These are phyloP conservation scores for Athene noctua DNA, from an alignment of 2,113 vertebrate genomes.

Conservation along the genomic window DNA sequence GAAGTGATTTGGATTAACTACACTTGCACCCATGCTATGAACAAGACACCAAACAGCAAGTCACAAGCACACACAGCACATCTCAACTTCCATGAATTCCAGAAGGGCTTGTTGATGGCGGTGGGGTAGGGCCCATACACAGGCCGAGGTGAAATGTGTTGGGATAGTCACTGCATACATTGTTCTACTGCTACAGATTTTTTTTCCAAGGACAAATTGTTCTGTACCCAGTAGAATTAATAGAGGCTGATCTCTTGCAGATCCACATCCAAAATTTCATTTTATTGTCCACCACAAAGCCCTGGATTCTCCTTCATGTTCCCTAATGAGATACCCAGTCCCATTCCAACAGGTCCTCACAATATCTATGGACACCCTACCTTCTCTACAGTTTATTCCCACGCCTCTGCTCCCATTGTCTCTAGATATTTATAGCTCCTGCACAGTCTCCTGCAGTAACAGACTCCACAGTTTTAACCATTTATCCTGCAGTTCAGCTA, in stretches of 20 bases:
- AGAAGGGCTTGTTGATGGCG: neutral
- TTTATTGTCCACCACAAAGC: neutral
- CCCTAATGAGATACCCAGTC: neutral
- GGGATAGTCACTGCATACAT: neutral
- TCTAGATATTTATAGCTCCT: neutral
- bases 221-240: neutral
- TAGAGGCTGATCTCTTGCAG: neutral
- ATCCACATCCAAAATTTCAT: neutral
- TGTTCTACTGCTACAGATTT: neutral
- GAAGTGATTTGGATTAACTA: slow-evolving; percentile 2
- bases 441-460: neutral
- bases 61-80: neutral
- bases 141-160: neutral
- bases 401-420: neutral
- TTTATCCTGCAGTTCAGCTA: neutral
- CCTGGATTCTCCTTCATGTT: neutral
- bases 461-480: neutral
- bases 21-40: neutral
- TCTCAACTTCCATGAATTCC: neutral
- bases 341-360: neutral
- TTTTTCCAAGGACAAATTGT: neutral
- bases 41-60: neutral
- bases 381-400: neutral
- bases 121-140: neutral
- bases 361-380: neutral